Percentiles rank a stretch among this genome's conserved stretches.
Conservation (phyloP, 2,888 invertebrate genomes). For the Polymixis lichenea region DNA sequence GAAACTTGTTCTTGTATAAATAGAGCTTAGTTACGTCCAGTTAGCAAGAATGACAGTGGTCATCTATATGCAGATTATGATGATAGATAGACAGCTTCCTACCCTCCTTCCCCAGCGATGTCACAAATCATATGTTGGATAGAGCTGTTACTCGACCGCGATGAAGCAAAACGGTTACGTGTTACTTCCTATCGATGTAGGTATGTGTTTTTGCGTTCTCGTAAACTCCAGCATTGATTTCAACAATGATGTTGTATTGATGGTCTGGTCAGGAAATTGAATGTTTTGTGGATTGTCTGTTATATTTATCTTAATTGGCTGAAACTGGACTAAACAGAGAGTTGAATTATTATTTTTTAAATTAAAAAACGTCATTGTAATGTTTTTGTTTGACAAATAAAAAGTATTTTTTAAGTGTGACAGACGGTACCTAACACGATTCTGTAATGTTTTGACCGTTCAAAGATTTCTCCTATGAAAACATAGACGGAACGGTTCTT, state of each 20-base stretch:
- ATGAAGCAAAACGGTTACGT: conserved; percentile 55
- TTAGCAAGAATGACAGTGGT: background rate
- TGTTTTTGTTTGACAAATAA: background rate
- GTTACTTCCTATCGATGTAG: conserved; percentile 57
- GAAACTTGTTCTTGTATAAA: background rate
- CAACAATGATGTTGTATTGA: conserved; percentile 38
- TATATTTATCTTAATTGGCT: background rate
- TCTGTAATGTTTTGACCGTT: background rate
- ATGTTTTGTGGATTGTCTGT: conserved; percentile 17
- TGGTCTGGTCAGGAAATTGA: conserved; percentile 45
- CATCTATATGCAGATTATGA: background rate
- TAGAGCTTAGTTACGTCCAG: no score
- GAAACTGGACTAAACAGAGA: no score
- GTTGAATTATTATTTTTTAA: no score
- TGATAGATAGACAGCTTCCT: background rate
- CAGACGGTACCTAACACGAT: no score
- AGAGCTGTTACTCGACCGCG: conserved; percentile 39
- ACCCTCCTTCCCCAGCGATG: conserved; percentile 38
- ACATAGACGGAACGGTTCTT: no score
- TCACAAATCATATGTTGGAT: conserved; percentile 47
- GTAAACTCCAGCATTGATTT: conserved; percentile 53
- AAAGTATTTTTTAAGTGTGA: background rate
- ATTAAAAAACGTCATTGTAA: no score
- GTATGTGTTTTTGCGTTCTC: conserved; percentile 52
- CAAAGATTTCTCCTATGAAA: background rate